Conservation (phyloP, 2,113 vertebrate genomes). For the Hypanus sabinus region DNA sequence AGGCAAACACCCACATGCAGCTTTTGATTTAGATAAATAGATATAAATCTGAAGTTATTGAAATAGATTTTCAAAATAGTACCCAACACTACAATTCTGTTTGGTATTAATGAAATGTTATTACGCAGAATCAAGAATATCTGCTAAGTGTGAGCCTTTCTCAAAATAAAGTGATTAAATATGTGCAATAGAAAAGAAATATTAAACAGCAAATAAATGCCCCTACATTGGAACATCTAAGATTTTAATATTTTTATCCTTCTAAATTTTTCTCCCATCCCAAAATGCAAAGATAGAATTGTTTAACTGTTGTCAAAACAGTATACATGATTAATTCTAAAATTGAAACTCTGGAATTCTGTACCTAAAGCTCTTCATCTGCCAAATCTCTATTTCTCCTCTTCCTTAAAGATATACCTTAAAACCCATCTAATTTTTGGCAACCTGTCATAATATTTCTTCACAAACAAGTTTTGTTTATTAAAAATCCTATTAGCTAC, state of each 20-base stretch:
- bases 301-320: not conserved
- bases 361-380: not conserved
- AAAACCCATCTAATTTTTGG: not conserved
- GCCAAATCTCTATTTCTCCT: not conserved
- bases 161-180: not conserved
- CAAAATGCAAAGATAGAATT: not conserved
- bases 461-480: not conserved
- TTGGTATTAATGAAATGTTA: not conserved
- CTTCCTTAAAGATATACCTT: not conserved
- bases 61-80: not conserved
- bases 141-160: not conserved
- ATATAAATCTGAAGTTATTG: not conserved
- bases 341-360: not conserved
- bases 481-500: not conserved
- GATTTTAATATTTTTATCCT: not conserved
- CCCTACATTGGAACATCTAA: not conserved
- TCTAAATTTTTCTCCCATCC: not conserved
- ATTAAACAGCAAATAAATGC: not conserved
- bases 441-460: not conserved
- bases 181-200: not conserved
- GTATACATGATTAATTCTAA: not conserved
- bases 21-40: slow-evolving; percentile 14
- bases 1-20: slow-evolving; percentile 11
- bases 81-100: not conserved
- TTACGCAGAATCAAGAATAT: not conserved